Percentiles rank a stretch among this genome's conserved stretches.
Conservation (phyloP, 2,888 invertebrate species). For the Lithophane leautieri region DNA sequence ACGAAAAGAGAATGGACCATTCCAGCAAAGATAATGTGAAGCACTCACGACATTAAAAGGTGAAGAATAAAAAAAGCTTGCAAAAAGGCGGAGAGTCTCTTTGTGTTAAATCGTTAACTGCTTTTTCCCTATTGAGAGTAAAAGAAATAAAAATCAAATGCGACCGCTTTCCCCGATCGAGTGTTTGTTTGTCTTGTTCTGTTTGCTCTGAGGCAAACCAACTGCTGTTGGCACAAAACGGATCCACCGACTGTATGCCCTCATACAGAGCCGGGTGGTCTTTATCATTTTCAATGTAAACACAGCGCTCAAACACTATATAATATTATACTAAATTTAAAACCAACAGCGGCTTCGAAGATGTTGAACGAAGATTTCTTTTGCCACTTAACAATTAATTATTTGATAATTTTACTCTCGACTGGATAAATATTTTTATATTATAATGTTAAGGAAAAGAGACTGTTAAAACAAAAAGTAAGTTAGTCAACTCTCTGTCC, state of each 20-base stretch:
- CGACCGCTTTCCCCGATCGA: constrained; percentile 81
- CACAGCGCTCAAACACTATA: constrained; percentile 82
- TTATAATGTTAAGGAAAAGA: constrained; percentile 25
- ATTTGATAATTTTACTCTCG: constrained; percentile 43
- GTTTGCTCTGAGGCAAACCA: constrained; percentile 87
- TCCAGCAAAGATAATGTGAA: constrained; percentile 56
- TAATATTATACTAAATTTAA: constrained; percentile 85
- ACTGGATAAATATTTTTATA: constrained; percentile 46
- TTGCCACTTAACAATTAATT: constrained; percentile 66
- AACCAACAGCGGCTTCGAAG: constrained; percentile 77
- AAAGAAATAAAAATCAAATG: constrained; percentile 76
- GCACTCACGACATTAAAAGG: constrained; percentile 61
- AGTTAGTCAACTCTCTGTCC: constrained; percentile 19
- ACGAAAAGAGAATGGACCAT: constrained; percentile 53
- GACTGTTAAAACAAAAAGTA: constrained; percentile 29
- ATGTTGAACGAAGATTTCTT: constrained; percentile 64
- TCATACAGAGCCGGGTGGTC: constrained; percentile 87
- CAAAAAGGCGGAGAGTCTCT: constrained; percentile 62
- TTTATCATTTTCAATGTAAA: constrained; percentile 89
- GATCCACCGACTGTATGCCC: constrained; percentile 76
- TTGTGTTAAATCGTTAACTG: constrained; percentile 73
- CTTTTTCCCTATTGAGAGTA: constrained; percentile 66
- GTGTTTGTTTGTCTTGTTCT: constrained; percentile 85
- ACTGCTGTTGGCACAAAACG: constrained; percentile 83
- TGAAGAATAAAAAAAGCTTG: constrained; percentile 54